A percentile compares a stretch with the other conserved stretches of the same genome.
These are phyloP conservation scores for Steinernema scapterisci DNA, from an alignment of 2,888 invertebrate genomes.

Conservation along the genomic window DNA sequence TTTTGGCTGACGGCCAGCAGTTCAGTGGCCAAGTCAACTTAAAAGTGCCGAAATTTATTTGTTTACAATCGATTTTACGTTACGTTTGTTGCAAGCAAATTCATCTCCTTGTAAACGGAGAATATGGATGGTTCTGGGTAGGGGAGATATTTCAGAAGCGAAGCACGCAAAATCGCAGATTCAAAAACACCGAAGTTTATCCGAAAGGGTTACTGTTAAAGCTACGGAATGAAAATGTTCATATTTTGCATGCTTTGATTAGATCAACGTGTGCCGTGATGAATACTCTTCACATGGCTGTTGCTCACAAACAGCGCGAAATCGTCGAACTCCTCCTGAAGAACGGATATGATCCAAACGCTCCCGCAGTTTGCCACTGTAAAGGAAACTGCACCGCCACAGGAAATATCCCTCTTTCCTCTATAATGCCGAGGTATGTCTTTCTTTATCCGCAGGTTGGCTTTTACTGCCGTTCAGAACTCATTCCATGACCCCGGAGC, in stretches of 20 bases:
- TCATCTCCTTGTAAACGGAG: no score
- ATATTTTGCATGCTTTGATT: constrained; percentile 20
- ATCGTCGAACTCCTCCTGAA: constrained; percentile 71
- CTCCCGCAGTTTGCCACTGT: constrained; percentile 69
- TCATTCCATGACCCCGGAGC: constrained; percentile 63
- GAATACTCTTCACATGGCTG: constrained; percentile 73
- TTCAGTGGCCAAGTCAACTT: constrained; percentile 10
- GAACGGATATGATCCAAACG: constrained; percentile 72
- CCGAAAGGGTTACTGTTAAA: no score
- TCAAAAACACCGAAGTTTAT: no score
- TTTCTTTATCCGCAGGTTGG: no score
- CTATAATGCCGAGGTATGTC: constrained; percentile 59
- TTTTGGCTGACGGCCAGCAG: not conserved
- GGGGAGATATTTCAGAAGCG: no score
- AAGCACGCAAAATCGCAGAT: no score
- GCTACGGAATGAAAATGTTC: not conserved
- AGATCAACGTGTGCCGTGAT: constrained; percentile 62
- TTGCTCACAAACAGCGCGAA: constrained; percentile 72
- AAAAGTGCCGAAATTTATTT: constrained; percentile 14
- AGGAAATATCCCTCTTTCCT: constrained; percentile 61
- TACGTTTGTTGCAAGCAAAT: no score
- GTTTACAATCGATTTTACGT: constrained; percentile 24
- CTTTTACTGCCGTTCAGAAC: constrained; percentile 44
- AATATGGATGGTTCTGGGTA: no score
- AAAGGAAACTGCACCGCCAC: constrained; percentile 64